phyloP scores from a whole-genome alignment of 2,888 invertebrate genomes.

The Cylindroiulus punctatus region DNA sequence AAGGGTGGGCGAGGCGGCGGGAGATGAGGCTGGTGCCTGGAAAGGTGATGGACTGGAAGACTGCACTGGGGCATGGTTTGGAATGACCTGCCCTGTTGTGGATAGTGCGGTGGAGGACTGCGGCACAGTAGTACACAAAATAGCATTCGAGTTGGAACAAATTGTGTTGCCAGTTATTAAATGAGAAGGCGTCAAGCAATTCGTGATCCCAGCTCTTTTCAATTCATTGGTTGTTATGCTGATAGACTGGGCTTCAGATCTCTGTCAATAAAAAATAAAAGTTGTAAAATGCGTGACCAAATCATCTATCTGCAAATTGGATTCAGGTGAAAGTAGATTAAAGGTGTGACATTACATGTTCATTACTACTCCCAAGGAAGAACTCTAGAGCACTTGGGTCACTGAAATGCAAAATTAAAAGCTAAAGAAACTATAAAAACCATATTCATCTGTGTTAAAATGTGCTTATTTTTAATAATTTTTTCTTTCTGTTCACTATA shows the following conservation, averaged over 20 bases:
- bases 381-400: conserved; percentile 53
- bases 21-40: conserved; percentile 54
- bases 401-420: conserved; percentile 50
- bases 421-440: conserved; percentile 45
- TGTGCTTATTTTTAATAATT: background rate
- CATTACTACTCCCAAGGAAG: conserved; percentile 52
- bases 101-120: conserved; percentile 5
- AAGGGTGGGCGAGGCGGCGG: conserved; percentile 56
- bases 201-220: background rate
- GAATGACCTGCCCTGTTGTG: conserved; percentile 49
- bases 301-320: background rate
- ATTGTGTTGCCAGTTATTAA: background rate
- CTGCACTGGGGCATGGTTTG: conserved; percentile 55
- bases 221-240: conserved; percentile 20
- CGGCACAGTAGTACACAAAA: conserved; percentile 16
- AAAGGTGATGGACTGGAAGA: conserved; percentile 53
- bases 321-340: conserved; percentile 39
- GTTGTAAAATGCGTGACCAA: background rate
- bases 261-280: conserved; percentile 48
- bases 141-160: conserved; percentile 51
- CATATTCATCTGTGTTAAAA: background rate
- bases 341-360: conserved; percentile 43
- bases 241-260: conserved; percentile 56
- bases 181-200: conserved; percentile 56
- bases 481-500: background rate